Conservation (phyloP, 2,888 invertebrate species). For the Coelopa pilipes region DNA sequence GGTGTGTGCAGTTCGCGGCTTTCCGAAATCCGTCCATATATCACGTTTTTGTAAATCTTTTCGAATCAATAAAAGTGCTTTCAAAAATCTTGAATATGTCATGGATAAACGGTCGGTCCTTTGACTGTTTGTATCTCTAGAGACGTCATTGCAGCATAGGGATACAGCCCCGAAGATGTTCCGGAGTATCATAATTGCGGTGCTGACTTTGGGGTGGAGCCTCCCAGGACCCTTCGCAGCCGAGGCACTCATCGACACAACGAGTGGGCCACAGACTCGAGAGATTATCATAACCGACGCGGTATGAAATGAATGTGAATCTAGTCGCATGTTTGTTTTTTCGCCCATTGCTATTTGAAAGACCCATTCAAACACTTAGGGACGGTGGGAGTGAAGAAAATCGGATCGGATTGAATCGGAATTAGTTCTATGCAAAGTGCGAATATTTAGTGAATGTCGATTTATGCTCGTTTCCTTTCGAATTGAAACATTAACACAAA, state of each 20-base stretch:
- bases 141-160: not conserved
- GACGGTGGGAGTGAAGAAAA: too few relatives aligned
- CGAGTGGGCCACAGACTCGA: slow-evolving; percentile 50
- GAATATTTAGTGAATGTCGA: too few relatives aligned
- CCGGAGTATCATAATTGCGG: not conserved
- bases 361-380: too few relatives aligned
- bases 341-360: too few relatives aligned
- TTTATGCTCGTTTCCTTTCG: too few relatives aligned
- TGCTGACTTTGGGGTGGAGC: not conserved
- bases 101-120: not conserved
- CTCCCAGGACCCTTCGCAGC: slow-evolving; percentile 41
- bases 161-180: not conserved
- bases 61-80: not conserved
- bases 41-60: too few relatives aligned
- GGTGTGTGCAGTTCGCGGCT: not conserved
- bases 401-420: too few relatives aligned
- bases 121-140: not conserved
- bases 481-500: too few relatives aligned
- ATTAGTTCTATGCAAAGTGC: too few relatives aligned
- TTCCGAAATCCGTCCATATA: too few relatives aligned
- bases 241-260: slow-evolving; percentile 42
- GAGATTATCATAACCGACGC: slow-evolving; percentile 65
- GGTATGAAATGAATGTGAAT: slow-evolving; percentile 52
- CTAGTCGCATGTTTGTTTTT: too few relatives aligned
- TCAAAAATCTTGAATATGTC: not conserved